phyloP scores from a whole-genome alignment of 2,797 vertebrate species.

The Erpetoichthys calabaricus region DNA sequence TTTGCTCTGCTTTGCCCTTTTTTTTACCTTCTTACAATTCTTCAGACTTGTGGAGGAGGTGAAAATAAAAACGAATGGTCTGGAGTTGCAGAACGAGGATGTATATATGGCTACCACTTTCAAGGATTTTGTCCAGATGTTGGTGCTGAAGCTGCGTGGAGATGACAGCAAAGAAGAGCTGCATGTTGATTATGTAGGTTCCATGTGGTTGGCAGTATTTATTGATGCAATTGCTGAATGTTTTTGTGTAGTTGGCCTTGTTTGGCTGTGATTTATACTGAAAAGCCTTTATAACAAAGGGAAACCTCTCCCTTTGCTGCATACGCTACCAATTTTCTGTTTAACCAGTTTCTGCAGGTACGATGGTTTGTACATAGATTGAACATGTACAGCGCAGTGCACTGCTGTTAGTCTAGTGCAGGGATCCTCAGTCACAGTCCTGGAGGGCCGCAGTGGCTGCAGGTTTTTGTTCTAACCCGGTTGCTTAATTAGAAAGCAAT shows the following conservation, averaged over 20 bases:
- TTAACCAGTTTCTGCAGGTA: too few species aligned
- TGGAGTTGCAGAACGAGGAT: constrained; percentile 72
- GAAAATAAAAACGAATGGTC: constrained; percentile 50
- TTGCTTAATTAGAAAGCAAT: too few species aligned
- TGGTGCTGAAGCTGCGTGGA: constrained; percentile 65
- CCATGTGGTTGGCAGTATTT: not conserved
- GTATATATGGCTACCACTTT: constrained; percentile 78
- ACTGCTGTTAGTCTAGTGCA: too few species aligned
- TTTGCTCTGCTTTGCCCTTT: not conserved
- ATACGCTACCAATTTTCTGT: too few species aligned
- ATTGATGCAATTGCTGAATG: not conserved
- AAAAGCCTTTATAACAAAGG: too few species aligned
- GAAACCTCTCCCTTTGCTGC: too few species aligned
- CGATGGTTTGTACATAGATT: too few species aligned
- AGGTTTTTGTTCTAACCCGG: too few species aligned
- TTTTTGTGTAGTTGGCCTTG: not conserved
- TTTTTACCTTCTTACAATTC: not conserved
- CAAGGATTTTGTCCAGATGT: constrained; percentile 68
- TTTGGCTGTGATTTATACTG: too few species aligned
- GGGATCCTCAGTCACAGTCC: too few species aligned
- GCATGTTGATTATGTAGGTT: constrained; percentile 55
- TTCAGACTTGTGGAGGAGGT: constrained; percentile 71
- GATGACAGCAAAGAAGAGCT: constrained; percentile 50
- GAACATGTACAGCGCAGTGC: too few species aligned
- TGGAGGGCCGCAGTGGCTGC: too few species aligned